phyloP scores from a whole-genome alignment of 2,888 invertebrate species.

The Chelonus formosanus region DNA sequence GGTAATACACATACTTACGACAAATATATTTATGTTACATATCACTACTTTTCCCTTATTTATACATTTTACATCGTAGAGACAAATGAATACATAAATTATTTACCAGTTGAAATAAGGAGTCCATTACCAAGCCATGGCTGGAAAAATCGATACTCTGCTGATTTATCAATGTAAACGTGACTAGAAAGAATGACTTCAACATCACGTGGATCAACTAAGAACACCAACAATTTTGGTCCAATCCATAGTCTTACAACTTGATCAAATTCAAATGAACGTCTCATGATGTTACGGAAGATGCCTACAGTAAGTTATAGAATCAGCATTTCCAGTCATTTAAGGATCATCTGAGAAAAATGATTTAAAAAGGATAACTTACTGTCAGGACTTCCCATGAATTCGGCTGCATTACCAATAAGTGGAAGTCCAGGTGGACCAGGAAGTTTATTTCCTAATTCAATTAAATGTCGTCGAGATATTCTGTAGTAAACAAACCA shows the following conservation, averaged over 20 bases:
- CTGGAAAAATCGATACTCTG: slow-evolving; percentile 82
- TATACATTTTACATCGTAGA: no score
- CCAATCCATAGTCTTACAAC: slow-evolving; percentile 80
- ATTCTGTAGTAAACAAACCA: slow-evolving; percentile 81
- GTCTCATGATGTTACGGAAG: slow-evolving; percentile 71
- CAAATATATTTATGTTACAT: neutral
- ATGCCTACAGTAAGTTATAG: slow-evolving; percentile 69
- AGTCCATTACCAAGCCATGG: slow-evolving; percentile 87
- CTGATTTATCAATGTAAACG: slow-evolving; percentile 81
- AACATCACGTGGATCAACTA: slow-evolving; percentile 80
- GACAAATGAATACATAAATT: neutral
- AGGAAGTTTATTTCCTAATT: slow-evolving; percentile 76
- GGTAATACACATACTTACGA: slow-evolving; percentile 18
- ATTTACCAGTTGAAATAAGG: slow-evolving; percentile 79
- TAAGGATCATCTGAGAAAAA: neutral
- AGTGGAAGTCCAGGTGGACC: slow-evolving; percentile 79
- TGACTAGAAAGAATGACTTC: slow-evolving; percentile 82
- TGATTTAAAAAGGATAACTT: slow-evolving; percentile 50
- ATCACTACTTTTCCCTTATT: no score
- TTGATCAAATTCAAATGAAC: slow-evolving; percentile 69
- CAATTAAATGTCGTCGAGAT: slow-evolving; percentile 76
- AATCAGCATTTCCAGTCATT: slow-evolving; percentile 4
- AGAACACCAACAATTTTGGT: slow-evolving; percentile 77
- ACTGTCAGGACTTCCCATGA: slow-evolving; percentile 79
- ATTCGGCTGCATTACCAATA: slow-evolving; percentile 79